A percentile compares a stretch with the other conserved stretches of the same genome.
These are phyloP conservation scores for Sesamia nonagrioides DNA, from an alignment of 1,140 invertebrate species.

Conservation along the genomic window DNA sequence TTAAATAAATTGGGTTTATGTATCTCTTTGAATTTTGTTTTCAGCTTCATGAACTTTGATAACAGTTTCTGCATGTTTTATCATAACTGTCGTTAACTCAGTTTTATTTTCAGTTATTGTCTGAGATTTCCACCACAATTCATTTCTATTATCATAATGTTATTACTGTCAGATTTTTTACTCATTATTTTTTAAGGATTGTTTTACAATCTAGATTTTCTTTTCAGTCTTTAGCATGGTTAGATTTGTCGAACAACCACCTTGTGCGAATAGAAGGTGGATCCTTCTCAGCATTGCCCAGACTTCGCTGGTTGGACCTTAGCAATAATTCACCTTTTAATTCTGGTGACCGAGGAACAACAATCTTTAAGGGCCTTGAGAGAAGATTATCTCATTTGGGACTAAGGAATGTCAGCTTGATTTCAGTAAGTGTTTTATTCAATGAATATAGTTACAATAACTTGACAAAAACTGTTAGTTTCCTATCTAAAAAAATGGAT, in stretches of 20 bases:
- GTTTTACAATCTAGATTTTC: neutral
- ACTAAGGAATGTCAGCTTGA: conserved; percentile 93
- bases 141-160: neutral
- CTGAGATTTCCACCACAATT: neutral
- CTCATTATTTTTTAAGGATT: neutral
- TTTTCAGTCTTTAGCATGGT: conserved; percentile 88
- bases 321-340: conserved; percentile 92
- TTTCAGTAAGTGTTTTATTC: conserved; percentile 87
- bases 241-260: conserved; percentile 94
- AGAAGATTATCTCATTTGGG: conserved; percentile 92
- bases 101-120: conserved; percentile 9
- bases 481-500: too few species aligned
- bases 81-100: too few species aligned
- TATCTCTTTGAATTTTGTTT: conserved; percentile 1
- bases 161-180: neutral
- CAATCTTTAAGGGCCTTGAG: conserved; percentile 92
- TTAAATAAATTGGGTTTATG: neutral
- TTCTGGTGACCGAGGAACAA: conserved; percentile 89
- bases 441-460: neutral
- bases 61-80: neutral
- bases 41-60: neutral
- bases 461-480: too few species aligned
- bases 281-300: conserved; percentile 91
- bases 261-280: conserved; percentile 92
- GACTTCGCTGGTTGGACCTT: conserved; percentile 91